Percentiles rank a stretch among this genome's conserved stretches.
Evolutionary conservation across 2,888 invertebrate genomes (phyloP).

Genomic region (Sarcophaga caerulescens): DNA sequence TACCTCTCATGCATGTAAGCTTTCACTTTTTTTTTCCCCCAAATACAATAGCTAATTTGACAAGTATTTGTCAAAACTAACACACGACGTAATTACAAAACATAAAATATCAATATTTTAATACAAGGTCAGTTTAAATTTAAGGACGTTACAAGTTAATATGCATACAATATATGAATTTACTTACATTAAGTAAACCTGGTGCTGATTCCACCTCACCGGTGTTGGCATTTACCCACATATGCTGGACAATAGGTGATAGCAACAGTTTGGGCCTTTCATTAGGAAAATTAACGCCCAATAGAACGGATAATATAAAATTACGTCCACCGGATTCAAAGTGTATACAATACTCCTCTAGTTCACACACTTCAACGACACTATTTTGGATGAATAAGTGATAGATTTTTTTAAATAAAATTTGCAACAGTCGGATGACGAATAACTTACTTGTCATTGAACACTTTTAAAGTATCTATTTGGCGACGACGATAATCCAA

Average conservation of each 20-base stretch:
- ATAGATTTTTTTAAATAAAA: background rate
- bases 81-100: background rate
- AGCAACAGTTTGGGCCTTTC: conserved; percentile 88
- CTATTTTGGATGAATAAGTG: conserved; percentile 76
- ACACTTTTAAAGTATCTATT: conserved; percentile 91
- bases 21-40: background rate
- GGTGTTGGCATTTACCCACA: conserved; percentile 86
- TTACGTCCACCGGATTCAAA: conserved; percentile 86
- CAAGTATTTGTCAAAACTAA: conserved; percentile 11
- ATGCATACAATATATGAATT: background rate
- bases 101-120: conserved; percentile 27
- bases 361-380: conserved; percentile 87
- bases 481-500: conserved; percentile 83
- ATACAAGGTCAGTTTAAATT: background rate
- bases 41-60: conserved; percentile 8
- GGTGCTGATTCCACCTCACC: conserved; percentile 89
- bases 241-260: conserved; percentile 86
- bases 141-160: background rate
- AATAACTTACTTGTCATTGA: conserved; percentile 87
- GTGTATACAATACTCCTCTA: conserved; percentile 87
- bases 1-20: background rate
- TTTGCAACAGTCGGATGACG: background rate
- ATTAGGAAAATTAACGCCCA: conserved; percentile 88
- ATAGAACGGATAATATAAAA: conserved; percentile 85
- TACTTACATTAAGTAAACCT: conserved; percentile 86